These are phyloP conservation scores for Apeltes quadracus DNA, from an alignment of 2,113 vertebrate genomes.

Conservation along the genomic window DNA sequence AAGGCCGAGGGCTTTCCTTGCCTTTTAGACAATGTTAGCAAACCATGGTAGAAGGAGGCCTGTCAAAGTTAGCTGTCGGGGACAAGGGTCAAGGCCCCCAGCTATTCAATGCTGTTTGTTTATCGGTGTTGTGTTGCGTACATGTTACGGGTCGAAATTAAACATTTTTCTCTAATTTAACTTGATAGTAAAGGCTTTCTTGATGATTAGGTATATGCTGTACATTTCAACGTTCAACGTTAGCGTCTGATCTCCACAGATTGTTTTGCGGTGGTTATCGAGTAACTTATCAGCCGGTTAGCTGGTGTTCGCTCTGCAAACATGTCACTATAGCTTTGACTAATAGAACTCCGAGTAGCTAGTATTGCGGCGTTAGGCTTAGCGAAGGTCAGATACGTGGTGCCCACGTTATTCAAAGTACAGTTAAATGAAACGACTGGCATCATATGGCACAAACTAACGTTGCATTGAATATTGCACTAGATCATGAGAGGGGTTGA, in stretches of 20 bases:
- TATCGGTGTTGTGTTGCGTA: constrained; percentile 47
- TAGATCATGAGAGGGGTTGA: constrained; percentile 4
- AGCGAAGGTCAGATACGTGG: constrained; percentile 39
- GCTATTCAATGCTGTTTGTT: constrained; percentile 56
- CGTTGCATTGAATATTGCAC: not conserved
- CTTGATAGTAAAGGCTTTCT: not conserved
- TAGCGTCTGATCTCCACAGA: not conserved
- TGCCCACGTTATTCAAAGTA: not conserved
- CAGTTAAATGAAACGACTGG: not conserved
- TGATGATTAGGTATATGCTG: not conserved
- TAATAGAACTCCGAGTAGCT: not conserved
- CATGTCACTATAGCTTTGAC: constrained; percentile 31
- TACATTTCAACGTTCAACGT: not conserved
- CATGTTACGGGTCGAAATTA: not conserved
- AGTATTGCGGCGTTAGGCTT: constrained; percentile 8
- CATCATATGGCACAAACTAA: not conserved
- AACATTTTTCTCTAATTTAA: constrained; percentile 10
- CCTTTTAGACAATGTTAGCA: constrained; percentile 36
- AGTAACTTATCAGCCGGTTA: constrained; percentile 32
- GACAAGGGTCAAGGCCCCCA: constrained; percentile 72
- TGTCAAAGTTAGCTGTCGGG: constrained; percentile 67
- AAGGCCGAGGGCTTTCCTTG: constrained; percentile 64
- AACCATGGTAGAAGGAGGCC: constrained; percentile 51
- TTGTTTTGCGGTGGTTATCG: constrained; percentile 23
- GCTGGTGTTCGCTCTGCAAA: constrained; percentile 31